Percentiles rank a stretch among this genome's conserved stretches.
These are phyloP conservation scores for Steinernema hermaphroditum DNA, from an alignment of 2,888 invertebrate species.

Conservation along the genomic window DNA sequence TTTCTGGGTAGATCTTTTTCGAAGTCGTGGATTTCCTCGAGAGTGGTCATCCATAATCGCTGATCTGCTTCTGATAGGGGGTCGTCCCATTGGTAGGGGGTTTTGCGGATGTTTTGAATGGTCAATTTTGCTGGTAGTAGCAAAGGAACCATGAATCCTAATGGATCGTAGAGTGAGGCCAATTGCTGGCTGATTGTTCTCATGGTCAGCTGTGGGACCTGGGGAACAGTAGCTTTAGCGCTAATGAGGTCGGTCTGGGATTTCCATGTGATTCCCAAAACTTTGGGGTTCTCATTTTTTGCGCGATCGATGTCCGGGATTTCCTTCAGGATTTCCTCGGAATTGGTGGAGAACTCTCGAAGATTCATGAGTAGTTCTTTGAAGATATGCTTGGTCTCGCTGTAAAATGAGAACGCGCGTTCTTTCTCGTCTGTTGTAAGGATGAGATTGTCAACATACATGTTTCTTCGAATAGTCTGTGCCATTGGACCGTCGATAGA, in stretches of 20 bases:
- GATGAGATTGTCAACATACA: conserved; percentile 42
- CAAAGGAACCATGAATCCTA: conserved; percentile 32
- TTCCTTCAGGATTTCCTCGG: background rate
- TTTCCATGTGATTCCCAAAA: conserved; percentile 34
- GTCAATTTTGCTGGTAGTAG: conserved; percentile 27
- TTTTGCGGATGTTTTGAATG: conserved; percentile 30
- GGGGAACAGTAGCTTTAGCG: background rate
- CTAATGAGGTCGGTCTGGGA: background rate
- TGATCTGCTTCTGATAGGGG: background rate
- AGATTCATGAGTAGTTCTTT: conserved; percentile 28
- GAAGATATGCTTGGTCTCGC: conserved; percentile 29
- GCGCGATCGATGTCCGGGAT: conserved; percentile 8
- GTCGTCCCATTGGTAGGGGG: conserved; percentile 33
- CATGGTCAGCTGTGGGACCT: conserved; percentile 24
- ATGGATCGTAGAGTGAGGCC: conserved; percentile 38
- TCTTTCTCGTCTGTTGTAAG: background rate
- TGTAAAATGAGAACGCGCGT: background rate
- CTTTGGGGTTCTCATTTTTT: background rate
- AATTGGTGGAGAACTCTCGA: conserved; percentile 23
- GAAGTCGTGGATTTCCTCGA: background rate
- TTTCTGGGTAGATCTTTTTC: background rate
- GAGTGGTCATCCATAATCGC: background rate
- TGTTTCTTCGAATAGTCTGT: conserved; percentile 22
- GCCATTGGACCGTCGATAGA: background rate
- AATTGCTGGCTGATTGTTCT: conserved; percentile 23